Evolutionary conservation across 1,140 invertebrate species (phyloP), one percentile per base, ranked within the genome.

Genomic region (Schlechtendalia chinensis): DNA sequence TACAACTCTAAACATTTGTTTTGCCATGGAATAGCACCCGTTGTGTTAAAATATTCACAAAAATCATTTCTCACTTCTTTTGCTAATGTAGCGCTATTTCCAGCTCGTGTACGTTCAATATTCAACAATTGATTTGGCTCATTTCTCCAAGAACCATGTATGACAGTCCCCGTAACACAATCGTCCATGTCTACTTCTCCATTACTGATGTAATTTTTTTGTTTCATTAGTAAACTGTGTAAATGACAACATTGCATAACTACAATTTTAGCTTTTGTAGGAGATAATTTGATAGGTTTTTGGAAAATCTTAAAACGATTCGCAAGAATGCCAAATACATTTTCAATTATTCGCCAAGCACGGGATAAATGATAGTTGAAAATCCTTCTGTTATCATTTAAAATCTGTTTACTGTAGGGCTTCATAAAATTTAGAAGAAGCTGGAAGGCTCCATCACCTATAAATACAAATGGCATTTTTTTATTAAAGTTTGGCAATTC

Each of bases 361-460:
- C 85, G 83, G 27, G 84, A 85, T 47, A 86, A 81, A 82, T 86
- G 82, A 82, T 86, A 87, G 79, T 88, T 87, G 82, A 85, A 87
- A n/a, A 75, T 61, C 45, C 53, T 81, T 65, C n/a, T 47, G 22
- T 39, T 39, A 39, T 45, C 22, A 50, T 27, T 45, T 50, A 72
- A 53, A 12, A 22, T 45, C 29, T 39, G n/a, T 53, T 27, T 27
- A 24, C n/a, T 27, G 45, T 50, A 87, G 47, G 85, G 85, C 74
- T 85, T 86, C 82, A 87, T 87, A 59, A 87, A 80, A 80, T 86
- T 82, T 8, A 69, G 22, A 19, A 81, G 71, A 50, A 87, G 82
- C 17, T 39, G 17, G 27, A 80, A 80, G 32, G 59, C 65, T 50
- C 72, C 80, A 39, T 81, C 80, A 19, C 80, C 47, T 10, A 81